Evolutionary conservation across 92 coral and sea anemone species (phyloP).

Genomic region (Porites divaricata): DNA sequence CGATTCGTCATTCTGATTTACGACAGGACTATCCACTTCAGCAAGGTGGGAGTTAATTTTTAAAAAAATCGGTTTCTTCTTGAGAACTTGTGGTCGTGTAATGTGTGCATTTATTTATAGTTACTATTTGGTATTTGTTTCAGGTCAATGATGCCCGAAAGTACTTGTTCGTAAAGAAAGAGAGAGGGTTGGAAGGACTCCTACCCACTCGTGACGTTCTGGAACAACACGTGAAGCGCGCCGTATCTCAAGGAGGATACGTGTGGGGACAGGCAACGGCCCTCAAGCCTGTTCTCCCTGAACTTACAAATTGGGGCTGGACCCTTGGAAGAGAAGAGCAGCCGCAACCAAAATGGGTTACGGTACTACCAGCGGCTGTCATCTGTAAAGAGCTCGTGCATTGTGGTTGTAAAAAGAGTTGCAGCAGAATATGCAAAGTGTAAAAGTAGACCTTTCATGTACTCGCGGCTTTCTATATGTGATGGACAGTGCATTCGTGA

Average conservation of each 20-base stretch:
- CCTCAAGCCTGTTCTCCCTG: too few species aligned
- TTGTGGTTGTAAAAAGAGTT: constrained; percentile 4
- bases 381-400: background rate
- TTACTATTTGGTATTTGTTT: too few species aligned
- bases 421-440: constrained; percentile 3
- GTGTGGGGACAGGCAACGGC: too few species aligned
- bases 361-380: background rate
- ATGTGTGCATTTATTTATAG: too few species aligned
- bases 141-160: too few species aligned
- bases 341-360: background rate
- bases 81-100: too few species aligned
- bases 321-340: background rate
- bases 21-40: background rate
- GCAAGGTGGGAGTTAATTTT: background rate
- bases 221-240: too few species aligned
- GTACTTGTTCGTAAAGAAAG: too few species aligned
- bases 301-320: constrained; percentile 18
- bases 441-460: background rate
- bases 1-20: background rate
- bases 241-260: too few species aligned
- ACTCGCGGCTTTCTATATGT: background rate
- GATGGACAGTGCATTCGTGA: too few species aligned
- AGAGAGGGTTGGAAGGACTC: too few species aligned
- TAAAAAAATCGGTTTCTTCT: background rate
- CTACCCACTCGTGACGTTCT: too few species aligned